Evolutionary conservation across 1,140 invertebrate species (phyloP).

Genomic region (Chymomyza costata): DNA sequence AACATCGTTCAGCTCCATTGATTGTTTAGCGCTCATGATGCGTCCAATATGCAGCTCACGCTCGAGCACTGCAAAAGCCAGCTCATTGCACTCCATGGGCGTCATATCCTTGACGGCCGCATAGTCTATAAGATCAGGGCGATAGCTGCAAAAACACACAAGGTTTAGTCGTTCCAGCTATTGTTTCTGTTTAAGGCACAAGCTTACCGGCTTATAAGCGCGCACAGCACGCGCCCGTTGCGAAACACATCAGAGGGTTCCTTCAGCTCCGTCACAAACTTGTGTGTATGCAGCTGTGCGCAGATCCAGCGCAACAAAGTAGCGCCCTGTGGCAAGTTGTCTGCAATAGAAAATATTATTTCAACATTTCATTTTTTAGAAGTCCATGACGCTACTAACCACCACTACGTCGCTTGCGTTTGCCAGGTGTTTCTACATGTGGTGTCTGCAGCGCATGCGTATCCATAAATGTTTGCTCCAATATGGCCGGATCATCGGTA

Average conservation of each 20-base stretch:
- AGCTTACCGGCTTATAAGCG: constrained; percentile 66
- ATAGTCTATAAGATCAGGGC: constrained; percentile 91
- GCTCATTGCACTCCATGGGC: constrained; percentile 83
- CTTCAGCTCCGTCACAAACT: constrained; percentile 56
- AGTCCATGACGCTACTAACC: constrained; percentile 26
- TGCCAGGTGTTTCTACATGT: constrained; percentile 55
- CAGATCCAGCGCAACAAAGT: constrained; percentile 65
- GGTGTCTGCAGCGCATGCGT: constrained; percentile 53
- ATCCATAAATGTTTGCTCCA: constrained; percentile 78
- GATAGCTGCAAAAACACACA: constrained; percentile 81
- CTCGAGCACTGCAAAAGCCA: constrained; percentile 88
- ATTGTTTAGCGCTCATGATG: constrained; percentile 89
- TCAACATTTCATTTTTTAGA: neutral
- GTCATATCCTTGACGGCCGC: constrained; percentile 80
- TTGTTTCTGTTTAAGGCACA: neutral
- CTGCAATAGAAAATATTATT: constrained; percentile 12
- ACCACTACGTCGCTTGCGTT: constrained; percentile 65
- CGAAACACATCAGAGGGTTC: constrained; percentile 72
- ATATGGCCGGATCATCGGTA: constrained; percentile 79
- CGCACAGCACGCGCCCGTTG: constrained; percentile 66
- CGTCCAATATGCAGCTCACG: constrained; percentile 84
- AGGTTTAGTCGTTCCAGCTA: neutral
- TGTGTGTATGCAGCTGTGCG: constrained; percentile 53
- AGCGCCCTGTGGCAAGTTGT: constrained; percentile 53
- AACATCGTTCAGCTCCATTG: constrained; percentile 82